Base-by-base conservation (phyloP, 2,888 invertebrate species). In the Steinernema carpocapsae region DNA sequence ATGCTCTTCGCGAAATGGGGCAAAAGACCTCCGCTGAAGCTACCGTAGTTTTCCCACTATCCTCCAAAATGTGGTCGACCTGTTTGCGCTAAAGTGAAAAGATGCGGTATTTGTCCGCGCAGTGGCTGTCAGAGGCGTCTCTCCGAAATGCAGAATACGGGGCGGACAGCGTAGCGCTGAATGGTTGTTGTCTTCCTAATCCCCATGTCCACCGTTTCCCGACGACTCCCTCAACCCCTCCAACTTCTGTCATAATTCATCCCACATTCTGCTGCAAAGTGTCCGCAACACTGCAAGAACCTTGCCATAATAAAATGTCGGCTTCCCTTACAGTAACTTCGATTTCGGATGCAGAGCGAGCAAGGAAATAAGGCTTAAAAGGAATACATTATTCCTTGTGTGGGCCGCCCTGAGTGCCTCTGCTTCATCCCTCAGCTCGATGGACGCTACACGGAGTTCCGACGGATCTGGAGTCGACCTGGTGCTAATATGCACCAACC, bases 51-150 rank as follows among this genome's bases (percentile, higher is more conserved):
- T 32, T 64, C 64, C 22, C 29, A 64, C 64, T 64, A 32, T 64
- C 64, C 64, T 64, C 64, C 64, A 64, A 64, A 64, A 64, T 64
- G 64, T 64, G 64, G 64, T 64, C 64, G 64, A 64, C 64, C 64
- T 64, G 64, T 64, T 64, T 64, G 64, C 64, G 64, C 64, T 64
- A 64, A 64, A 64, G 64, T 29, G 64, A 64, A 10, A 37, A 37
- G 64, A 64, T 64, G 64, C 64, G 64, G 64, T 64, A 64, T 29
- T 64, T 64, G 64, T 64, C 64, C 64, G 64, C 64, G 64, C 64
- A 29, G 64, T 64, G 64, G 64, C 64, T 64, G 64, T 64, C 64
- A 64, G 64, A 64, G 64, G 64, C 64, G 64, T 64, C 64, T 64
- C 64, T 64, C 64, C 64, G 64, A 64, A 64, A 64, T 64, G 64